These are phyloP conservation scores for Zootermopsis nevadensis DNA, from an alignment of 2,888 invertebrate species.

Conservation along the genomic window DNA sequence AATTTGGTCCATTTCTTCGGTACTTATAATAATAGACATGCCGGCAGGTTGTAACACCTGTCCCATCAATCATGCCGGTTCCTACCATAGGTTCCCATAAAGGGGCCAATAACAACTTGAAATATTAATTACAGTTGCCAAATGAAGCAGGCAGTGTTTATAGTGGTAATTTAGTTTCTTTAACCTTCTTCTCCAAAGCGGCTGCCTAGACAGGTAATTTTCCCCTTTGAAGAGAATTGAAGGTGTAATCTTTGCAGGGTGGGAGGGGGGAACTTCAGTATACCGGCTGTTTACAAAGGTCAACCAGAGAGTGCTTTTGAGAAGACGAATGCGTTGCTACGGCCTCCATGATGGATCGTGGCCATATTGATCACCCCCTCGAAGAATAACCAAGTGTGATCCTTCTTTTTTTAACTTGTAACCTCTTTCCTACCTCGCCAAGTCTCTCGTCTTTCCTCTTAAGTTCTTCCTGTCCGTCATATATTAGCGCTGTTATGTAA, in stretches of 20 bases:
- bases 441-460: neutral
- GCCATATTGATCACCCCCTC: conserved; percentile 26
- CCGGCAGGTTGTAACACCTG: conserved; percentile 41
- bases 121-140: conserved; percentile 52
- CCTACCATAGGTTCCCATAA: conserved; percentile 39
- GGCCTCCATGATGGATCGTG: conserved; percentile 42
- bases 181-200: conserved; percentile 29
- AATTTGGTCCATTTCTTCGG: conserved; percentile 7
- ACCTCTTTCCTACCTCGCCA: neutral
- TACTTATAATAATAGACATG: conserved; percentile 35
- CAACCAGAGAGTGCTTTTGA: conserved; percentile 35
- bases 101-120: conserved; percentile 48
- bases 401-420: neutral
- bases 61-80: conserved; percentile 27
- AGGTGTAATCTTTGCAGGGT: conserved; percentile 41
- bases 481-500: neutral
- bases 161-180: conserved; percentile 50
- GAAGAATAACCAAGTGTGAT: neutral
- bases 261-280: conserved; percentile 31
- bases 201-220: conserved; percentile 26
- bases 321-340: neutral
- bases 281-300: conserved; percentile 42
- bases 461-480: neutral
- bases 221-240: conserved; percentile 33
- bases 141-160: conserved; percentile 50